Percentiles rank a stretch among this genome's conserved stretches.
These are phyloP conservation scores for Sarcophaga carnaria DNA, from an alignment of 2,888 invertebrate genomes.

Conservation along the genomic window DNA sequence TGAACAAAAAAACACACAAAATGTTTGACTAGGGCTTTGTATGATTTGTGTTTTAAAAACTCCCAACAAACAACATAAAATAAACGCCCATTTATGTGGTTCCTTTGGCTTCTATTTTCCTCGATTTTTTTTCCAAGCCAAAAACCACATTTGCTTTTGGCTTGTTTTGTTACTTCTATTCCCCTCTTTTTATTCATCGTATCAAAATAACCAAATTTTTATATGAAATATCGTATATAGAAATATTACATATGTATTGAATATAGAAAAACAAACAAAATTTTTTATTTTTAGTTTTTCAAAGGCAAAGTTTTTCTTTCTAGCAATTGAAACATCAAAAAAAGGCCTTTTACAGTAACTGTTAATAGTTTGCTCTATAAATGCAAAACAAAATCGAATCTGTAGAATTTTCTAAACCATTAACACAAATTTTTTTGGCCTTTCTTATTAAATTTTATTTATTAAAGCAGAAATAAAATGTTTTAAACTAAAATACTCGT, in stretches of 20 bases:
- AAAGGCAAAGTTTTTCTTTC: neutral
- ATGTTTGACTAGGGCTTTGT: constrained; percentile 29
- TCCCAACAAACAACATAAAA: constrained; percentile 49
- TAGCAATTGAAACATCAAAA: neutral
- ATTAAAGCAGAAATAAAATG: no score
- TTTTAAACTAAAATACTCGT: no score
- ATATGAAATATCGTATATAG: neutral
- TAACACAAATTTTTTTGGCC: neutral
- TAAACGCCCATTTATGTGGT: constrained; percentile 66
- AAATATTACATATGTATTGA: neutral
- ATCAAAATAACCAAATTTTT: constrained; percentile 22
- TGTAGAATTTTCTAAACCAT: neutral
- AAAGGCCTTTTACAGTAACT: neutral
- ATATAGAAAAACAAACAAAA: neutral
- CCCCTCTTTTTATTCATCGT: constrained; percentile 12
- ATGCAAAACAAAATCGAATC: neutral
- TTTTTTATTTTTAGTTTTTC: neutral
- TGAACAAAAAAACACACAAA: neutral
- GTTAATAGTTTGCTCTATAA: neutral
- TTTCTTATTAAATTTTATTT: no score
- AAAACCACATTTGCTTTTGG: constrained; percentile 49
- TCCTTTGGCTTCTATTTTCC: neutral
- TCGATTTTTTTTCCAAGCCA: constrained; percentile 24
- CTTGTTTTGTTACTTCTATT: constrained; percentile 11
- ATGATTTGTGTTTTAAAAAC: constrained; percentile 64